Conservation (phyloP, 2,797 vertebrate species). For the Danio albolineatus region DNA sequence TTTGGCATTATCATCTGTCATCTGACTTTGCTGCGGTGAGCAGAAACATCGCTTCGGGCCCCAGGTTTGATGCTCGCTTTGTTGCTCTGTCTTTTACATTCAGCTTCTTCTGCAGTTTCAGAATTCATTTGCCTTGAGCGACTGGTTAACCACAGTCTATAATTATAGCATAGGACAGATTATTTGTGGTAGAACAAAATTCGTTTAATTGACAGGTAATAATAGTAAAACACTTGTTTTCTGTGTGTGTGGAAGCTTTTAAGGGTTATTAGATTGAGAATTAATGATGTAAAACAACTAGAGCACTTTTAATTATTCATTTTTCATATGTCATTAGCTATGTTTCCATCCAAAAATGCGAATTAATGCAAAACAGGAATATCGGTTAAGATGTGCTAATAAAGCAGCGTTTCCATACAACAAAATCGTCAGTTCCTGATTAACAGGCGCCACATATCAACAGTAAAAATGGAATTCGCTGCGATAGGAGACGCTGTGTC, state of each 20-base stretch:
- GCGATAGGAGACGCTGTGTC: no score
- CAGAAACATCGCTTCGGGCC: slow-evolving; percentile 74
- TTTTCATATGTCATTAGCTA: no score
- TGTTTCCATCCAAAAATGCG: no score
- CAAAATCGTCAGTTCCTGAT: no score
- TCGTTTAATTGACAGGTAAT: neutral
- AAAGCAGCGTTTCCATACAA: no score
- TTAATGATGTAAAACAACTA: neutral
- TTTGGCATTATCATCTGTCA: slow-evolving; percentile 51
- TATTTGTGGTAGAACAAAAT: neutral
- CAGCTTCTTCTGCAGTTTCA: slow-evolving; percentile 40
- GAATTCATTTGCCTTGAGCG: neutral
- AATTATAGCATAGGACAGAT: neutral
- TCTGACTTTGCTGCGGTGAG: slow-evolving; percentile 62
- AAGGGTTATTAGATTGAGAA: neutral
- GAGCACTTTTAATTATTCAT: neutral
- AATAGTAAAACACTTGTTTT: neutral
- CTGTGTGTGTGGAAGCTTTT: neutral
- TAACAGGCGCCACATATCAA: no score
- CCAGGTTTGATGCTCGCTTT: slow-evolving; percentile 76
- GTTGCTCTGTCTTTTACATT: slow-evolving; percentile 47
- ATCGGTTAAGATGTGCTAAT: no score
- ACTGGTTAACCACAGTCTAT: neutral
- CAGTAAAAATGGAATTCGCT: no score
- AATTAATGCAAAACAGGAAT: no score